Base-by-base conservation (phyloP, 2,113 vertebrate genomes). In the Progne subis region DNA sequence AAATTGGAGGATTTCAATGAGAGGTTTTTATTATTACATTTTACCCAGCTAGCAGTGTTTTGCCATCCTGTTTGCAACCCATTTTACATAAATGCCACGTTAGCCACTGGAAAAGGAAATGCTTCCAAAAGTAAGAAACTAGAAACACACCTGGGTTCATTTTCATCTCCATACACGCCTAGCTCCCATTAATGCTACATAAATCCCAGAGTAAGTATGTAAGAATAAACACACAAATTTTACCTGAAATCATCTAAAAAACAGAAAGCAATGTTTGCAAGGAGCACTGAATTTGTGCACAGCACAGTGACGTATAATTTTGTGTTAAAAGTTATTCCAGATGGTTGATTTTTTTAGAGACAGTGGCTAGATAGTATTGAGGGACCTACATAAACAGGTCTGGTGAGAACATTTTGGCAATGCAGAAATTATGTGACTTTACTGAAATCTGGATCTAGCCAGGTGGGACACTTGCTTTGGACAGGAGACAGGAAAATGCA, bases 151-250 rank as follows among this genome's bases (percentile, higher is more conserved):
- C 24, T 44, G 78, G 92, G 63, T 64, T 96, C 34, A 91, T 82
- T 91, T 92, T 70, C 47, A 37, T 77, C 67, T 91, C 87, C 29
- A 37, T 77, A 86, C 3, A 1, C 46, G 56, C 68, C 79, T 56
- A 55, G 56, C 44, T 93, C 39, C 64, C 43, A 94, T 60, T 91
- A 97, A 76, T 32, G 39, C 43, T 53, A 81, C 60, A 67, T 71
- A 93, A 95, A 88, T 94, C 56, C 79, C 44, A 83, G 44, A 75
- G n/a, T 34, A 82, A 82, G 65, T 34, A 77, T 26, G 11, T 72
- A 74, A 92, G 37, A 91, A 95, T 61, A 94, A 91, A 91, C n/a
- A 86, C 49, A 47, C 65, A 82, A 13, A 47, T 87, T 89, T 92
- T 82, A 95, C 86, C 67, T 74, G 39, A 74, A 92, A 79, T 67